Percentiles rank a stretch among this genome's conserved stretches.
These are phyloP conservation scores for Liparis tanakae DNA, from an alignment of 2,797 vertebrate genomes.

Conservation along the genomic window DNA sequence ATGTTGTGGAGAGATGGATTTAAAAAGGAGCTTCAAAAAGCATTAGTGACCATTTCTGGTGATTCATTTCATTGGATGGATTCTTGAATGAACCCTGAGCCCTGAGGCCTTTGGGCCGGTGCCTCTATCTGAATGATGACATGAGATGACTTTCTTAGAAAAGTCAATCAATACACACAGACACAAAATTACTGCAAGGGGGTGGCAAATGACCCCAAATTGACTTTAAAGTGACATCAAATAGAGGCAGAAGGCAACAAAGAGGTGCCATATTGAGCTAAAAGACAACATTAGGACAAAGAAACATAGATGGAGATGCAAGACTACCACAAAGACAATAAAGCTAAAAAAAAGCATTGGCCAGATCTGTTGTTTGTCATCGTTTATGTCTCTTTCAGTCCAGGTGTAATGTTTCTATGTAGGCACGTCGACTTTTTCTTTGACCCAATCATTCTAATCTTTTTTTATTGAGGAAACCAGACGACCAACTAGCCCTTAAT, in stretches of 20 bases:
- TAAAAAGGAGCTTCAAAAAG: conserved; percentile 4
- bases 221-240: not conserved
- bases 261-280: not conserved
- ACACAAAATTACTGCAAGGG: not conserved
- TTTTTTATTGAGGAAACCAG: conserved; percentile 4
- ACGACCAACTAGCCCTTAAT: conserved; percentile 6
- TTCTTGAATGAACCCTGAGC: not conserved
- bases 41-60: conserved; percentile 4
- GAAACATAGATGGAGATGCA: not conserved
- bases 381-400: not conserved
- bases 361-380: not conserved
- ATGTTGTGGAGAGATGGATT: not conserved
- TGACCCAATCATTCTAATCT: conserved; percentile 9
- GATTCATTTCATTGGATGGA: not conserved
- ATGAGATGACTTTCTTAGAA: not conserved
- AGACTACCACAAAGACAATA: not conserved
- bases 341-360: not conserved
- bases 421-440: not conserved
- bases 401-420: not conserved
- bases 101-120: not conserved
- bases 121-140: not conserved
- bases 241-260: not conserved
- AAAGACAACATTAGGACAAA: not conserved
- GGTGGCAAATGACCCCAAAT: not conserved
- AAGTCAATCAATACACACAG: not conserved